phyloP scores from a whole-genome alignment of 1,140 invertebrate species.

The Drosophila ananassae region DNA sequence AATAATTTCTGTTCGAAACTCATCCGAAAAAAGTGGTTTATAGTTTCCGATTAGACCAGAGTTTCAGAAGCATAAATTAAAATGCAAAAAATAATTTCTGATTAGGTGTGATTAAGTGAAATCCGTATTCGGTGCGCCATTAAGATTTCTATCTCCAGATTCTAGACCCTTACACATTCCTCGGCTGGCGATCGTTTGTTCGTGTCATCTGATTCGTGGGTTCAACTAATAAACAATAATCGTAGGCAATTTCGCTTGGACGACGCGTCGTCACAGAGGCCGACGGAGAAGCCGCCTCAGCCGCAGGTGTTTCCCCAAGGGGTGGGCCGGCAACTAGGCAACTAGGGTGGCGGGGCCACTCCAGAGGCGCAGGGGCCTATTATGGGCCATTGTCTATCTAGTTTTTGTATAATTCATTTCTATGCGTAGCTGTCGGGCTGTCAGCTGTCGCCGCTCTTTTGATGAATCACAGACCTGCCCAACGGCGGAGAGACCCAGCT shows the following conservation, averaged over 20 bases:
- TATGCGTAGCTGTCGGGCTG: constrained; percentile 71
- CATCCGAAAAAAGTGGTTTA: no score
- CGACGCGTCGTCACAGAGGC: constrained; percentile 27
- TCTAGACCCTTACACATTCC: constrained; percentile 4
- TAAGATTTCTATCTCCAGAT: background rate
- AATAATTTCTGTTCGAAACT: no score
- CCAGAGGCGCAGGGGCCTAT: constrained; percentile 30
- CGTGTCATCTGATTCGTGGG: constrained; percentile 56
- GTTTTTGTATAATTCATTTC: constrained; percentile 74
- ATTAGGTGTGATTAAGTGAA: constrained; percentile 8
- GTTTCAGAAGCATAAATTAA: no score
- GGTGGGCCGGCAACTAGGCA: constrained; percentile 7
- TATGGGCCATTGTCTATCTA: constrained; percentile 56
- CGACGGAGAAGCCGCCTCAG: background rate
- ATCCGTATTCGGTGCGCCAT: constrained; percentile 7
- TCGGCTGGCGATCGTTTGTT: constrained; percentile 39
- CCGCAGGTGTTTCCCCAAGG: constrained; percentile 73
- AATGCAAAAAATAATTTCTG: no score
- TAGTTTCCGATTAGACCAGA: no score
- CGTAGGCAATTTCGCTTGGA: constrained; percentile 54
- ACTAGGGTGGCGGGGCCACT: background rate
- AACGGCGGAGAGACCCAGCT: constrained; percentile 45
- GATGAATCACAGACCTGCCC: constrained; percentile 78
- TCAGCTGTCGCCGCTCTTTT: constrained; percentile 78
- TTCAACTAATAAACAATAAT: constrained; percentile 66